phyloP scores from a whole-genome alignment of 2,113 vertebrate genomes.

The Larimichthys crocea region DNA sequence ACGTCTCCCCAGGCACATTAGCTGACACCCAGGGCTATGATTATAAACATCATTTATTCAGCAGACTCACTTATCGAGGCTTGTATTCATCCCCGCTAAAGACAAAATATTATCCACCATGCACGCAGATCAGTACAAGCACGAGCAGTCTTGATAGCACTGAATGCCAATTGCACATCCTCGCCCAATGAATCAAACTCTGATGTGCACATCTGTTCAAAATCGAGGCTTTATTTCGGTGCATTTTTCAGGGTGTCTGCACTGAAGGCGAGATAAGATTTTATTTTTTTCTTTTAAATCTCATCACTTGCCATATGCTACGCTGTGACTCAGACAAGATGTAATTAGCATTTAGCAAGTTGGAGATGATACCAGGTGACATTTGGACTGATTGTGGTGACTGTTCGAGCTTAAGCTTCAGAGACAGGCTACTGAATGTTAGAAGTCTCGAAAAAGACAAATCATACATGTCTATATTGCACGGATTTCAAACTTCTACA shows the following conservation, averaged over 20 bases:
- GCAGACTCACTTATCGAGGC: slow-evolving; percentile 55
- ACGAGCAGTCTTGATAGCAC: slow-evolving; percentile 7
- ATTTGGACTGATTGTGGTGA: slow-evolving; percentile 71
- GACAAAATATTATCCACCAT: slow-evolving; percentile 54
- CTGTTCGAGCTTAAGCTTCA: slow-evolving; percentile 38
- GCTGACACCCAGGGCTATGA: slow-evolving; percentile 69
- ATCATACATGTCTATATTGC: slow-evolving; percentile 4
- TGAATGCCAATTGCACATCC: slow-evolving; percentile 14
- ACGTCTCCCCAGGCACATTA: slow-evolving; percentile 70
- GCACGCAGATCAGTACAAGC: slow-evolving; percentile 29
- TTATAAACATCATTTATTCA: slow-evolving; percentile 81
- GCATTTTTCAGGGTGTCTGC: slow-evolving; percentile 26
- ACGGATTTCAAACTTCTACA: slow-evolving; percentile 14
- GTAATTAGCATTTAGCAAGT: slow-evolving; percentile 71
- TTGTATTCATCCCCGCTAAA: slow-evolving; percentile 53
- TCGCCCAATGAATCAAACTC: slow-evolving; percentile 46
- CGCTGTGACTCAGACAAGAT: slow-evolving; percentile 53
- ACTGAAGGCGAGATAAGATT: slow-evolving; percentile 19
- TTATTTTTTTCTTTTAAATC: not conserved
- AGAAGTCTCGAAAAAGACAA: slow-evolving; percentile 22
- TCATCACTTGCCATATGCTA: slow-evolving; percentile 64
- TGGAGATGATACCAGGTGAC: slow-evolving; percentile 71
- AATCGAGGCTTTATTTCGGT: slow-evolving; percentile 39
- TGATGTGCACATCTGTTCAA: slow-evolving; percentile 60
- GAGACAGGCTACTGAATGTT: slow-evolving; percentile 35